Evolutionary conservation across 2,113 vertebrate species (phyloP).

Genomic region (Mesembrinibis cayennensis): DNA sequence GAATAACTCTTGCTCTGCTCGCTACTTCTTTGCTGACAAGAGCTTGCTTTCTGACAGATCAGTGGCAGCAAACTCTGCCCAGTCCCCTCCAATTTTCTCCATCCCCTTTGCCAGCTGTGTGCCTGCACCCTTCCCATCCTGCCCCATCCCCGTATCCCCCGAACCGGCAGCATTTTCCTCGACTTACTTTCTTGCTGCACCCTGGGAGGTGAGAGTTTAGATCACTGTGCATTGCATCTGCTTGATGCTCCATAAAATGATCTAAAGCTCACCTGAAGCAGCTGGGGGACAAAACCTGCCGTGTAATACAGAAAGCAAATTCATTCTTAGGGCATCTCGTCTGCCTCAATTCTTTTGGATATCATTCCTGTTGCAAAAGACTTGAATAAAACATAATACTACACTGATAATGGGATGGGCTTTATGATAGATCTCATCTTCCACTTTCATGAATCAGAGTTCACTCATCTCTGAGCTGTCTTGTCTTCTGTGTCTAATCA

Average conservation of each 20-base stretch:
- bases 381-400: neutral
- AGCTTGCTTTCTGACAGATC: neutral
- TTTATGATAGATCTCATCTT: neutral
- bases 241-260: neutral
- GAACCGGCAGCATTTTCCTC: neutral
- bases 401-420: neutral
- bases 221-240: neutral
- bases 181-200: neutral
- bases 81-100: neutral
- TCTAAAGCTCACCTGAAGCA: neutral
- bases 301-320: neutral
- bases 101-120: neutral
- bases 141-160: rapidly evolving
- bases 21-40: rapidly evolving
- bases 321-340: neutral
- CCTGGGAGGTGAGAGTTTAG: neutral
- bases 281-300: neutral
- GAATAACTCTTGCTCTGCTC: neutral
- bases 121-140: neutral
- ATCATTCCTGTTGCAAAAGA: neutral
- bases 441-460: neutral
- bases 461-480: neutral
- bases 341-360: neutral
- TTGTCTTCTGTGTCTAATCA: neutral
- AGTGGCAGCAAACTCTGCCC: neutral